Conservation (phyloP, 1,140 invertebrate species). For the Atta colombica region DNA sequence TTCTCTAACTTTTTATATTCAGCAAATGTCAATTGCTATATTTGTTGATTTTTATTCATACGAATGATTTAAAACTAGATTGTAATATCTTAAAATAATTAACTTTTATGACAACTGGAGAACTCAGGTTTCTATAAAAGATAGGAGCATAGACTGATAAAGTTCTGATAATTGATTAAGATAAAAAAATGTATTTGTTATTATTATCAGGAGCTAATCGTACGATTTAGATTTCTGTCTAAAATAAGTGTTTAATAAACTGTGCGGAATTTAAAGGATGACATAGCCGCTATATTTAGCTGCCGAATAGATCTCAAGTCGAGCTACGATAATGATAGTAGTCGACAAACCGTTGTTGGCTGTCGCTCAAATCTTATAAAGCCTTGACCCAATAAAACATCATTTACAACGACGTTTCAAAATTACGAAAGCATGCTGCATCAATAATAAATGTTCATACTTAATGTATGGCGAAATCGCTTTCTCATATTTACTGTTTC, state of each 20-base stretch:
- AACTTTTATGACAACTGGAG: neutral
- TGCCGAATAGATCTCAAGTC: constrained; percentile 61
- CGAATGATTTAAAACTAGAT: neutral
- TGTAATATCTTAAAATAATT: neutral
- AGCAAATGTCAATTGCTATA: neutral
- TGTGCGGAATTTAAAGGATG: constrained; percentile 50
- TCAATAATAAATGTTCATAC: neutral
- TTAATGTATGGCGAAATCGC: neutral
- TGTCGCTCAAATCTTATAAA: constrained; percentile 74
- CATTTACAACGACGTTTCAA: constrained; percentile 30
- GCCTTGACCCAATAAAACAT: constrained; percentile 77
- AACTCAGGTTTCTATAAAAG: neutral
- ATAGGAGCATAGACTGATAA: neutral
- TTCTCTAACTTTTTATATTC: constrained; percentile 4
- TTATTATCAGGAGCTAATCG: constrained; percentile 34
- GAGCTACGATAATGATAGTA: constrained; percentile 55
- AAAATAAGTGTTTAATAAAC: constrained; percentile 19
- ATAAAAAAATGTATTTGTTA: constrained; percentile 9
- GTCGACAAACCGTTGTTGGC: constrained; percentile 71
- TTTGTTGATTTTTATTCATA: neutral
- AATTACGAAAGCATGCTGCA: constrained; percentile 12
- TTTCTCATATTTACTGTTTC: neutral
- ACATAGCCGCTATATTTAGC: constrained; percentile 73
- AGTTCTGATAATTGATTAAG: neutral
- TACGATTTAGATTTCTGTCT: neutral